Base-by-base conservation (phyloP, 2,888 invertebrate genomes). In the Papilio protenor region DNA sequence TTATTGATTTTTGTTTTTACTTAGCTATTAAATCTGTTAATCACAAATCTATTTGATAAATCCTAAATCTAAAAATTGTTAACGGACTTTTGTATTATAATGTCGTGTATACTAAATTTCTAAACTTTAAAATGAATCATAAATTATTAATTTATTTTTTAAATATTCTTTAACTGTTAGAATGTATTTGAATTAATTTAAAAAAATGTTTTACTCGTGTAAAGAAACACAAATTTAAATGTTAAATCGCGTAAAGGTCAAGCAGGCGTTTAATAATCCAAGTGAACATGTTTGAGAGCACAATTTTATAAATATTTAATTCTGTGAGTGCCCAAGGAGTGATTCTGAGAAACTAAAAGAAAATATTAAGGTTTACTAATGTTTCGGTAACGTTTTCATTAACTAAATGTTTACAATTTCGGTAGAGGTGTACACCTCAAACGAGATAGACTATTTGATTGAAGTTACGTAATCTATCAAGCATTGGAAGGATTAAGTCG, bases 261-360 rank as follows among this genome's bases (percentile, higher is more conserved):
- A 33, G 64, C 11, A 40, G 61, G 10, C 16, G 27, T 64, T 64
- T 64, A 64, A 33, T 64, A 64, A 33, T 64, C 33, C 64, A 64
- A 64, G 64, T 40, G 40, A 40, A 40, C 40, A 40, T 40, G 64
- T 64, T 40, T 18, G 64, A 40, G 33, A 40, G 64, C 18, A 33
- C 64, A 33, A 18, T 64, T 64, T 64, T 64, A 64, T 64, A 64
- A 64, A 64, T 64, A 64, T 64, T 64, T 64, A 64, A 64, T 64
- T 64, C 64, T 64, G 33, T 64, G 64, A 64, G 64, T 64, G 23
- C 64, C 64, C 18, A 18, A 64, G 66, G 66, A 66, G 66, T 40
- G 27, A 40, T 66, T 66, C 66, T 33, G 1, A 66, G 66, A 66
- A 40, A 66, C 40, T 66, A 11, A 40, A 66, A 66, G 66, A 66